These are phyloP conservation scores for Cataglyphis albicans DNA, from an alignment of 2,888 invertebrate genomes.

Conservation along the genomic window DNA sequence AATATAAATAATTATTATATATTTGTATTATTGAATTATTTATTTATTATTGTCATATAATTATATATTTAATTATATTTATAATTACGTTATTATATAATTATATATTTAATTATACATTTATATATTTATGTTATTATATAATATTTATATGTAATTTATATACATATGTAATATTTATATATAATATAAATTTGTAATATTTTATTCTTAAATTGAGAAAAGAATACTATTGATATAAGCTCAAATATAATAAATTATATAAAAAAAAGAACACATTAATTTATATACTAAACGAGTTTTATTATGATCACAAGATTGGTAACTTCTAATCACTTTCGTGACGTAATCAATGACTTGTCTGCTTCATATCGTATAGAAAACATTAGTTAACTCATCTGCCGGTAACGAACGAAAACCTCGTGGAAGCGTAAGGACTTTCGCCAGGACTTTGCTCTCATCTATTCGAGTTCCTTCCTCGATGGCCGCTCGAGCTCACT, in stretches of 20 bases:
- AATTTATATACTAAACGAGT: neutral
- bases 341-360: neutral
- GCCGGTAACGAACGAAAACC: constrained; percentile 19
- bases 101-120: no score
- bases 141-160: no score
- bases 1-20: no score
- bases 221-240: neutral
- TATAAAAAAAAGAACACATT: neutral
- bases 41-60: no score
- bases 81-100: no score
- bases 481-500: constrained; percentile 31
- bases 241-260: neutral
- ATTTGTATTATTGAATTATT: no score
- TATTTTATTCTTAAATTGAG: neutral
- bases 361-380: neutral
- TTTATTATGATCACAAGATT: neutral
- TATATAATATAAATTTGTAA: neutral
- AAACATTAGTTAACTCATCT: constrained; percentile 4
- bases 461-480: constrained; percentile 39
- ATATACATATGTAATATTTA: neutral
- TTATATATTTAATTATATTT: no score
- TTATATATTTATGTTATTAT: no score
- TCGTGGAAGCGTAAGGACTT: constrained; percentile 27
- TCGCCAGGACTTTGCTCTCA: constrained; percentile 19
- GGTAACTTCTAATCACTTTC: neutral